These are phyloP conservation scores for Macrostomum cliftonense DNA, from an alignment of 2,888 invertebrate genomes.

Conservation along the genomic window DNA sequence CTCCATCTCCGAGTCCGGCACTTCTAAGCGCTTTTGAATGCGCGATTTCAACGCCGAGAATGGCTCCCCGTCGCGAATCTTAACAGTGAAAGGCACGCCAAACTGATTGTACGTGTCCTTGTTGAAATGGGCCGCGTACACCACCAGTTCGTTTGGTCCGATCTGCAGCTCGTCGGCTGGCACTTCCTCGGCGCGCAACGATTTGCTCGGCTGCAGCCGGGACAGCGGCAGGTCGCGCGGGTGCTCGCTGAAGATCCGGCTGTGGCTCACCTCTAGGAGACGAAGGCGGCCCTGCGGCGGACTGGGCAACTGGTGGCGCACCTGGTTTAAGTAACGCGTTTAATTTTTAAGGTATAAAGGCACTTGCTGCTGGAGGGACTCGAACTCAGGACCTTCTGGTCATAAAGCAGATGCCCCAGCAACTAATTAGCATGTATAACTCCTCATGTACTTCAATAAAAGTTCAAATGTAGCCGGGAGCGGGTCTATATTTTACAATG, in stretches of 20 bases:
- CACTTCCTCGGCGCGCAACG: constrained; percentile 11
- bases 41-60: constrained; percentile 8
- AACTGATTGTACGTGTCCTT: constrained; percentile 8
- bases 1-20: constrained; percentile 12
- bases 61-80: constrained; percentile 9
- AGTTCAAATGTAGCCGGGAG: too few species aligned
- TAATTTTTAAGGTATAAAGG: too few species aligned
- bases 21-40: constrained; percentile 9
- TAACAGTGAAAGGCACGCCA: constrained; percentile 11
- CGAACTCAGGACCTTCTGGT: too few species aligned
- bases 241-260: constrained; percentile 7
- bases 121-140: constrained; percentile 11
- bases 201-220: constrained; percentile 5
- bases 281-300: neutral
- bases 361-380: too few species aligned
- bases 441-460: too few species aligned
- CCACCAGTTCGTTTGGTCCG: constrained; percentile 4
- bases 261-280: constrained; percentile 2
- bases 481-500: too few species aligned
- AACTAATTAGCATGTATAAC: too few species aligned
- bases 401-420: too few species aligned
- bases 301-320: too few species aligned
- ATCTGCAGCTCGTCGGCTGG: constrained; percentile 10
- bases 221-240: constrained; percentile 9
- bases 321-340: too few species aligned